Evolutionary conservation across 2,797 vertebrate genomes (phyloP).

Genomic region (Lerista edwardsae): DNA sequence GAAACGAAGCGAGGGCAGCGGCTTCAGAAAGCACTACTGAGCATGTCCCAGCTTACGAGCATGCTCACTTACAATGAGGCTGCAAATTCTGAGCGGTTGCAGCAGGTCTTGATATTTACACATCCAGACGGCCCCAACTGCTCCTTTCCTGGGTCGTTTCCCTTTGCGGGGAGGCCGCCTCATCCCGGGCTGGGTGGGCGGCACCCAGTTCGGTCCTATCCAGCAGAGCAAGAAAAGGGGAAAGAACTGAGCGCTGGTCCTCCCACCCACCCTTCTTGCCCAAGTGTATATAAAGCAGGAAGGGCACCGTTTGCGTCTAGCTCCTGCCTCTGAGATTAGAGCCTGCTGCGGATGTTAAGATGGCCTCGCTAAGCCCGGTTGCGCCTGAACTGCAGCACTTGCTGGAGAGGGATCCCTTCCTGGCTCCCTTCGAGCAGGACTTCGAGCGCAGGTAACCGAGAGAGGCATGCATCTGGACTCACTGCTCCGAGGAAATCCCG

Average conservation of each 20-base stretch:
- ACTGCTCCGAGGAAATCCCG: neutral
- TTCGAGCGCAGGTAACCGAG: conserved; percentile 87
- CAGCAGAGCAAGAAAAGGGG: neutral
- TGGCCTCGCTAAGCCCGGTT: conserved; percentile 76
- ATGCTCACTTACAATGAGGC: neutral
- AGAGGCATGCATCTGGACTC: accelerated
- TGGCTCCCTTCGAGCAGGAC: conserved; percentile 84
- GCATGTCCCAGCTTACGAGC: neutral
- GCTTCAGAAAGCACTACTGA: neutral
- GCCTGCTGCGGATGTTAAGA: conserved; percentile 59
- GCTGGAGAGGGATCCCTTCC: conserved; percentile 85
- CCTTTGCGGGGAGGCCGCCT: neutral
- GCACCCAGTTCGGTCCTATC: neutral
- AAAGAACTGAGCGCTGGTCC: neutral
- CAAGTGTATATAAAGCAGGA: conserved; percentile 45
- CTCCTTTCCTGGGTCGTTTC: neutral
- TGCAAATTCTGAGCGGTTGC: neutral
- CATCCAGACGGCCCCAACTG: neutral
- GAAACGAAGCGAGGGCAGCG: neutral
- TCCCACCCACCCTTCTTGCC: neutral
- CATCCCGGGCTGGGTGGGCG: neutral
- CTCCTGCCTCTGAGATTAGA: neutral
- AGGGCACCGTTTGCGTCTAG: conserved; percentile 14
- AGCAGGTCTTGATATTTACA: neutral
- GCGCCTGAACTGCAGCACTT: conserved; percentile 80